Conservation (phyloP, 2,888 invertebrate species). For the Eupithecia subfuscata region DNA sequence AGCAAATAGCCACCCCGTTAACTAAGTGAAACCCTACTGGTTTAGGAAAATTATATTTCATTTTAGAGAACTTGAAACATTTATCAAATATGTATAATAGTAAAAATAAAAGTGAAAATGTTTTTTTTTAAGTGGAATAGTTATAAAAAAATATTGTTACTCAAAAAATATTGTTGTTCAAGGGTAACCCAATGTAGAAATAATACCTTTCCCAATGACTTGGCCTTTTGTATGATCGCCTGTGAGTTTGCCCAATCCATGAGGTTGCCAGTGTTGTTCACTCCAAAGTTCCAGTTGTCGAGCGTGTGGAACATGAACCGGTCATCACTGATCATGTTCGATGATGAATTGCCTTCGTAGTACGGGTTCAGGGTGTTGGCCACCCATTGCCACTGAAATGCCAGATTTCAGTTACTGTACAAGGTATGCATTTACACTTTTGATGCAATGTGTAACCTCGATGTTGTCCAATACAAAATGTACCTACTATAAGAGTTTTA, state of each 20-base stretch:
- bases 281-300: conserved; percentile 93
- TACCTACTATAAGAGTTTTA: not conserved
- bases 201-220: conserved; percentile 76
- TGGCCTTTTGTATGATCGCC: conserved; percentile 81
- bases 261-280: conserved; percentile 93
- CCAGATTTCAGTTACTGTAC: not conserved
- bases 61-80: no score
- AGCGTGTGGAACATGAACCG: conserved; percentile 91
- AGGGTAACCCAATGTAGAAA: not conserved
- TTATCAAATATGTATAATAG: no score
- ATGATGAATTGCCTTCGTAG: conserved; percentile 92
- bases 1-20: no score
- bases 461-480: not conserved
- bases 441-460: not conserved
- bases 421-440: not conserved
- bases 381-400: conserved; percentile 91
- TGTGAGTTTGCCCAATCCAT: conserved; percentile 88
- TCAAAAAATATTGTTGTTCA: no score
- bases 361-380: conserved; percentile 96
- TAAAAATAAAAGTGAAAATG: no score
- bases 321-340: conserved; percentile 91
- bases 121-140: no score
- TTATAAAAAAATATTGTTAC: no score
- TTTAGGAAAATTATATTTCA: no score
- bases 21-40: no score